Evolutionary conservation across 2,113 vertebrate species (phyloP), one percentile per base, ranked within the genome.

Genomic region (Gallinago jamesoni): DNA sequence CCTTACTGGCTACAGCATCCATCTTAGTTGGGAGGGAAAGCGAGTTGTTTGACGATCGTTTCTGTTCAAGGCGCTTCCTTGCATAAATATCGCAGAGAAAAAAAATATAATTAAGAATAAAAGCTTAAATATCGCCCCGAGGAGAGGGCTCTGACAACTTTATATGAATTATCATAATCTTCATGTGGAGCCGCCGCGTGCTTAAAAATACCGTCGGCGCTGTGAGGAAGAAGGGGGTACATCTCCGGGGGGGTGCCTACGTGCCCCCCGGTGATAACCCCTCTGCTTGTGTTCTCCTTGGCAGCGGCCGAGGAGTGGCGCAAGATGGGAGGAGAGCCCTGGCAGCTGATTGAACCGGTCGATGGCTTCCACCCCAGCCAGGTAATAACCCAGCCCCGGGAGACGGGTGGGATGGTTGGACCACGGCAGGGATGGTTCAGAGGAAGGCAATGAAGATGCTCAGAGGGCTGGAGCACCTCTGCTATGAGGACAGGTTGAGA

Each of bases 291-390:
- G 2, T 94, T 33, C 25, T 83, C 80, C 11, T 66, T 66, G 8
- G 6, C 95, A 98, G 98, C 98, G 2, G 69, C 22, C 0, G 95
- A 96, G n/a, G 92, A 97, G 84, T 98, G 98, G 98, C 89, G 1
- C 43, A 95, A 37, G 89, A 94, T 92, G 84, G 98, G 98, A 15
- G 97, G 98, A 0, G 87, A 98, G 63, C 88, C 93, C 50, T 98
- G 98, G 98, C 96, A 98, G 93, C 98, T 98, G 86, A 96, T 98
- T 0, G 98, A 98, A 41, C 96, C 98, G 0, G 97, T 98, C 0
- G 98, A 98, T 8, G 98, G 98, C 75, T 98, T 98, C 92, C 98
- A 98, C 63, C 98, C 98, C 76, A 98, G 52, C 30, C 97, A 98
- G 98, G 98, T 98, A 96, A 94, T 50, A 57, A 17, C 17, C 10